Base-by-base conservation (phyloP, 2,113 vertebrate genomes). In the Pangasianodon gigas region DNA sequence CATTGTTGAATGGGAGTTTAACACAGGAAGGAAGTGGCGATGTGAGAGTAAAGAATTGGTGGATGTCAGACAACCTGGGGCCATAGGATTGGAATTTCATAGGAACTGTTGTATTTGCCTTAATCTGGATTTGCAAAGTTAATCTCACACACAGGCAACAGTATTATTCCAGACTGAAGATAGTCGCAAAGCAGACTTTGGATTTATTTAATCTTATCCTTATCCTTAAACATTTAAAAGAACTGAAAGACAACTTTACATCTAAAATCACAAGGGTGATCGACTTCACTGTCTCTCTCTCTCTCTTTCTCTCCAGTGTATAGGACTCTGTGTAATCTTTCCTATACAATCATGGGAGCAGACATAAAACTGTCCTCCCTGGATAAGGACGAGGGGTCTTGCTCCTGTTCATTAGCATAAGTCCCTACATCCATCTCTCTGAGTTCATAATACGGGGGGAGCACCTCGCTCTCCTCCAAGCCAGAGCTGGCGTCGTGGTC, bases 291-390 rank as follows among this genome's bases (percentile, higher is more conserved):
- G 4, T 44, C 14, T 13, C 24, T 26, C 52, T 58, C 26, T 77
- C 21, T 14, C 21, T 46, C 37, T 7, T 19, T 14, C 1, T 14
- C 9, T 81, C 84, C 93, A 67, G 54, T 79, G 24, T 44, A 24
- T 51, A 60, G 11, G 24, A 14, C 74, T 48, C 44, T 4, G 21
- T n/a, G 21, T 58, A 10, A 81, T 19, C 32, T 11, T 29, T 29
- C 85, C 94, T 93, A 96, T 77, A 96, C 96, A 84, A 94, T 87
- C 95, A 96, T 94, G 87, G 93, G 92, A 4, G 94, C 1, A 0
- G 96, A 96, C 85, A 96, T 67, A 71, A 96, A 96, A 92, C 96
- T 96, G 52, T 95, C 95, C 19, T 90, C 95, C 1, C 94, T 95
- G 86, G 87, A 65, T 51, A 94, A 74, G 37, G 69, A 65, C 14